A percentile compares a stretch with the other conserved stretches of the same genome.
These are phyloP conservation scores for Todiramphus saurophagus DNA, from an alignment of 2,113 vertebrate genomes.

Conservation along the genomic window DNA sequence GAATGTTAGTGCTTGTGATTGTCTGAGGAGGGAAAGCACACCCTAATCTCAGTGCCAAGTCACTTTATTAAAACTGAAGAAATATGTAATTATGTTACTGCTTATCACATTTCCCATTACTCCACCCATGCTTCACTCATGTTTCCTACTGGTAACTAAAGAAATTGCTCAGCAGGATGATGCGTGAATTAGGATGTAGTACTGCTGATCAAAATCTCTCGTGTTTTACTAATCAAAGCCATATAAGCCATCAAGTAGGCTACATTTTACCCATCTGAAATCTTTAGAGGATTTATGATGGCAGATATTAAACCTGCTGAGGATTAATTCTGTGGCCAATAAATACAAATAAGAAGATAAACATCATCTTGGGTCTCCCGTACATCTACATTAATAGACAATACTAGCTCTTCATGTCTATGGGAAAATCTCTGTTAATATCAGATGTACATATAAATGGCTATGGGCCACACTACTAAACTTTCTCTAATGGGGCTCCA, in stretches of 20 bases:
- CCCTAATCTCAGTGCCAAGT: not conserved
- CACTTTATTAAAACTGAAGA: not conserved
- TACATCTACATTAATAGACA: not conserved
- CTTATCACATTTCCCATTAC: not conserved
- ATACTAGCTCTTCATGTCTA: not conserved
- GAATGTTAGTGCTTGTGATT: not conserved
- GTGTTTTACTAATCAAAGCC: constrained; percentile 14
- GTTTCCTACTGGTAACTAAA: not conserved
- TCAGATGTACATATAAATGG: not conserved
- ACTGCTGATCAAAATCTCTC: not conserved
- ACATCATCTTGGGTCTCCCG: not conserved
- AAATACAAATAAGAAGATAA: constrained; percentile 6
- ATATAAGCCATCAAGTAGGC: not conserved
- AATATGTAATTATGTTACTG: not conserved
- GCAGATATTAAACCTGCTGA: not conserved
- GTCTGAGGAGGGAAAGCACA: rapidly evolving
- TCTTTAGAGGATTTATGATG: not conserved
- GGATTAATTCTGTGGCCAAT: not conserved
- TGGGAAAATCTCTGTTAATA: not conserved
- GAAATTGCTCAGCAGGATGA: not conserved
- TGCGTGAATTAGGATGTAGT: not conserved
- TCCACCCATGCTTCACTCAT: not conserved
- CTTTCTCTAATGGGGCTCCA: not conserved
- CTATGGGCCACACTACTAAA: not conserved
- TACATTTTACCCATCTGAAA: not conserved